phyloP scores from a whole-genome alignment of 2,797 vertebrate species.

The Tarsius wallacei region DNA sequence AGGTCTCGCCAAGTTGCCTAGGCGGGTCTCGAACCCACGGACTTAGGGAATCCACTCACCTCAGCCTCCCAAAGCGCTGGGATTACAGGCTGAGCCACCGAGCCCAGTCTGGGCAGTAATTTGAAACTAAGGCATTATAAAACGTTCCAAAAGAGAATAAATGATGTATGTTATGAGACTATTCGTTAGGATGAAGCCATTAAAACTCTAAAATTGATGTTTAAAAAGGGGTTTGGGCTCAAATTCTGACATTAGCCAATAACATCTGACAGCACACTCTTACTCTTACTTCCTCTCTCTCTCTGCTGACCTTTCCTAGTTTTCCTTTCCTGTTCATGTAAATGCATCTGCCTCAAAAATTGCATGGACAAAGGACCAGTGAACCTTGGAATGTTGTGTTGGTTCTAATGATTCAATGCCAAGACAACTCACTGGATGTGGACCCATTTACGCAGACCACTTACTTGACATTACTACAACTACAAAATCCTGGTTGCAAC shows the following conservation, averaged over 20 bases:
- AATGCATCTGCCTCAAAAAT: background rate
- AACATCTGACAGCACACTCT: background rate
- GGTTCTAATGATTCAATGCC: background rate
- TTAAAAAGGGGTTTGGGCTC: slow-evolving; percentile 6
- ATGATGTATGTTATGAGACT: background rate
- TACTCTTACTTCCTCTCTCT: background rate
- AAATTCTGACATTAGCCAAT: slow-evolving; percentile 52
- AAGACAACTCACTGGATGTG: background rate
- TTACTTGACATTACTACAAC: background rate
- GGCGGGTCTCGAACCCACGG: no score
- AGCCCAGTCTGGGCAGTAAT: background rate
- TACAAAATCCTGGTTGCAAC: background rate
- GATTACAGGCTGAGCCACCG: no score
- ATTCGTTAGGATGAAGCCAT: slow-evolving; percentile 48
- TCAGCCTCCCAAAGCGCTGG: no score
- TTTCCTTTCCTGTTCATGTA: background rate
- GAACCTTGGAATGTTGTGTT: background rate
- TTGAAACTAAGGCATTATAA: slow-evolving; percentile 47
- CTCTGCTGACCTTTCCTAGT: background rate
- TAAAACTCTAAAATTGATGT: slow-evolving; percentile 19
- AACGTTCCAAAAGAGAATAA: background rate
- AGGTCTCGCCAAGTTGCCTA: no score
- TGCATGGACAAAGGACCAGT: background rate
- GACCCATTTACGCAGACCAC: background rate
- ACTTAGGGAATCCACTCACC: no score